Base-by-base conservation (phyloP, 30 jellyfish, hydroid and myxozoan genomes). In the Cassiopea xamachana region DNA sequence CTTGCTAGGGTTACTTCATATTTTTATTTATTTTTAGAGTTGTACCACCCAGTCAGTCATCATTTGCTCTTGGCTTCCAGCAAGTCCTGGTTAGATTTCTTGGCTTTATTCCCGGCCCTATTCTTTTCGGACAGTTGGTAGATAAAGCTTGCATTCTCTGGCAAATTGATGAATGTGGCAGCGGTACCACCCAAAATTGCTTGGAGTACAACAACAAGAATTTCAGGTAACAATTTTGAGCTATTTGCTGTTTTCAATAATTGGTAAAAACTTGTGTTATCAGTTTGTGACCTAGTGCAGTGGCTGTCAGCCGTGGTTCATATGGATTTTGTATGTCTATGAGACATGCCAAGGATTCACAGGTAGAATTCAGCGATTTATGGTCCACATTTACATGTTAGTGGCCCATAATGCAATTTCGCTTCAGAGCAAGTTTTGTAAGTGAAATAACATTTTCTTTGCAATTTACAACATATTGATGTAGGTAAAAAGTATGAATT, bases 21-120 rank as follows among this genome's bases (percentile, higher is more conserved):
- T 2, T 13, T 44, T 16, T 44, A 58, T 64, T 75, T 77, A n/a
- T 15, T 47, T 73, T 39, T 80, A 96, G 99, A 61, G 97, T 92
- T 69, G 99, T 96, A 2, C 97, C 98, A 5, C 98, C 90, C 48
- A 93, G 97, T 48, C 98, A 91, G 73, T 89, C 98, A 1, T 89
- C 99, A 2, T 84, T 88, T 75, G 99, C 99, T 48, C 60, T 96
- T 94, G 99, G 99, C 13, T 89, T 96, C 75, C 99, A 96, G 89
- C 98, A 92, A 70, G 97, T 96, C 46, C 85, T 96, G 60, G 91
- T 92, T 5, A 98, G 99, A 2, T 89, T 92, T 69, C 97, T 96
- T 64, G 98, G 98, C 73, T 92, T 92, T 76, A 90, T 96, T 67
- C 99, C 99, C n/a, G 99, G 98, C 14, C 99, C 99, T 0, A 92